A percentile compares a stretch with the other conserved stretches of the same genome.
Evolutionary conservation across 1,140 invertebrate genomes (phyloP).

Genomic region (Tetramorium simillimum): DNA sequence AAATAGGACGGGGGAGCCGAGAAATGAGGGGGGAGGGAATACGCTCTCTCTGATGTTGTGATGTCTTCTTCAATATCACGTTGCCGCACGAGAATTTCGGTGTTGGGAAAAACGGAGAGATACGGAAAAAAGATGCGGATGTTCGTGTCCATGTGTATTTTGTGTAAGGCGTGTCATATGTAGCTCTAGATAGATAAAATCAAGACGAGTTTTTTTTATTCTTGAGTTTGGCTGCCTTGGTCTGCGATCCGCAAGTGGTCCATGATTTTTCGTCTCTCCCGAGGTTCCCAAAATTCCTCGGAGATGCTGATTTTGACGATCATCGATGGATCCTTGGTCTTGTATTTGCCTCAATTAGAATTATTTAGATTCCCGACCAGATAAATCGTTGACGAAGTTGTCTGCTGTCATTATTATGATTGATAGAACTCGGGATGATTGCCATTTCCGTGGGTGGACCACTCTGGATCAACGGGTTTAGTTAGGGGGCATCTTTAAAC

Average conservation of each 20-base stretch:
- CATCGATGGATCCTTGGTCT: neutral
- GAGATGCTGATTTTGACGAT: conserved; percentile 4
- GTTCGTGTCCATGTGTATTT: conserved; percentile 41
- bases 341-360: neutral
- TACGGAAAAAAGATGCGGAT: conserved; percentile 21
- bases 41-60: conserved; percentile 57
- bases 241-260: conserved; percentile 63
- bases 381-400: conserved; percentile 2
- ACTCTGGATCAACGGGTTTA: conserved; percentile 65
- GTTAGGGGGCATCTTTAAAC: neutral
- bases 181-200: conserved; percentile 44
- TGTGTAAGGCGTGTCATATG: conserved; percentile 50
- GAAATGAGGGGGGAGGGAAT: conserved; percentile 38
- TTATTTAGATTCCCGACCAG: neutral
- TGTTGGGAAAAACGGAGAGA: conserved; percentile 13
- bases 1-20: conserved; percentile 18
- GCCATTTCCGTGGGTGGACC: conserved; percentile 64
- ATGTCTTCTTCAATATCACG: conserved; percentile 78
- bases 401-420: conserved; percentile 24
- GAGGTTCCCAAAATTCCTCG: neutral
- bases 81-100: conserved; percentile 74
- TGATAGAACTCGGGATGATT: conserved; percentile 50
- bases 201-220: conserved; percentile 55
- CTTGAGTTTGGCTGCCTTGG: conserved; percentile 58
- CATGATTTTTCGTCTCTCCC: conserved; percentile 26